phyloP scores from a whole-genome alignment of 2,797 vertebrate species.

The Sorex maritimensis region DNA sequence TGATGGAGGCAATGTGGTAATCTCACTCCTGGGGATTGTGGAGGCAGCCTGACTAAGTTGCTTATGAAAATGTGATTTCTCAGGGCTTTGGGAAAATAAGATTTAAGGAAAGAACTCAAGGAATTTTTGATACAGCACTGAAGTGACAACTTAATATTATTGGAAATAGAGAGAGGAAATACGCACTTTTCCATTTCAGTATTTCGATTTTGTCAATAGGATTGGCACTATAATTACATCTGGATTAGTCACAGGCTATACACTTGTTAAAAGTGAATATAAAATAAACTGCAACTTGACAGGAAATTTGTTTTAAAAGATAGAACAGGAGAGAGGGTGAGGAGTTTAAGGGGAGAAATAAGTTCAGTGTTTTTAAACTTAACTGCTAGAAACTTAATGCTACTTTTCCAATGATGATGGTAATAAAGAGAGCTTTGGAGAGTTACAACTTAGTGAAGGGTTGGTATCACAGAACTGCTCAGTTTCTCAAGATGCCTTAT shows the following conservation, averaged over 20 bases:
- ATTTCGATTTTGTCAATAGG: constrained; percentile 78
- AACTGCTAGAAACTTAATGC: constrained; percentile 61
- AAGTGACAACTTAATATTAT: constrained; percentile 64
- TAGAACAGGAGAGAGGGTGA: background rate
- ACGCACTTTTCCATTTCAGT: constrained; percentile 67
- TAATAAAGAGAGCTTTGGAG: background rate
- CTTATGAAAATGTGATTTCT: constrained; percentile 76
- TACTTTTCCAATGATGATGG: constrained; percentile 55
- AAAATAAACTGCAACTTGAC: constrained; percentile 71
- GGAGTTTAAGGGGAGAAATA: constrained; percentile 37
- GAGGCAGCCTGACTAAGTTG: constrained; percentile 54
- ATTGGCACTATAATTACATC: constrained; percentile 82
- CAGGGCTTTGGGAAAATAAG: constrained; percentile 22
- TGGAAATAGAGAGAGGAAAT: constrained; percentile 61
- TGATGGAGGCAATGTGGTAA: background rate
- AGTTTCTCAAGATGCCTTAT: background rate
- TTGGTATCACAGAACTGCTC: background rate
- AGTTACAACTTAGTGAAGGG: constrained; percentile 8
- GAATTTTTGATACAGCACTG: constrained; percentile 58
- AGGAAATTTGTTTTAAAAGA: constrained; percentile 80
- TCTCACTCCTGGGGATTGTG: constrained; percentile 40
- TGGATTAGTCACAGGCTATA: constrained; percentile 77
- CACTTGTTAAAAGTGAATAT: constrained; percentile 69
- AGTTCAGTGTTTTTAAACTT: constrained; percentile 69
- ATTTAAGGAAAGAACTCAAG: constrained; percentile 69